Base-by-base conservation (phyloP, 2,113 vertebrate species). In the Australoheros scitulus region DNA sequence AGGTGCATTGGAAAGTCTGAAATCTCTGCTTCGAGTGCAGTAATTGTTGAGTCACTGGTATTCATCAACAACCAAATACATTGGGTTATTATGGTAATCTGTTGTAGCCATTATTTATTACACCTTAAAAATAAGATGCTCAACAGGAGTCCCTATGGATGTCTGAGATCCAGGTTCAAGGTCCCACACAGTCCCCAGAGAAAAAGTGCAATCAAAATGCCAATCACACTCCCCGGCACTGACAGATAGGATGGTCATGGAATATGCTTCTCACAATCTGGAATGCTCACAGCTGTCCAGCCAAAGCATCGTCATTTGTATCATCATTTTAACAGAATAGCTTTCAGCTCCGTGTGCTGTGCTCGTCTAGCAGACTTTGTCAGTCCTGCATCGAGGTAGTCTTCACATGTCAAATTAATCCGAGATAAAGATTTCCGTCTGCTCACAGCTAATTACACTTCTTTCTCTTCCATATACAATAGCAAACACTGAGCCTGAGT, bases 361-460 rank as follows among this genome's bases (percentile, higher is more conserved):
- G 58, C 60, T 79, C 52, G 24, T 76, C 29, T 11, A 61, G 65
- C 75, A 29, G 38, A 38, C 61, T 61, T 36, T 82, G 41, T 61
- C 24, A 52, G 64, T 20, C 60, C 63, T 52, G n/a, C 3, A 24
- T 17, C 1, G 3, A 64, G n/a, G 20, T 64, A 29, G n/a, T 20
- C 4, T 3, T 32, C 59, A 79, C 22, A 18, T 70, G 68, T 26
- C 89, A 34, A 55, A 22, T 80, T 4, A 76, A 84, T 57, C 15
- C 20, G 1, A 41, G 78, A 74, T 76, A 79, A 85, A 76, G n/a
- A 38, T 81, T 90, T 91, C 86, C 84, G 85, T 88, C 34, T 87
- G 86, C 61, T 85, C 65, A 61, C 61, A 63, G n/a, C 11, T 86
- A 79, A 83, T 83, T 63, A 57, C 72, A 5, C 34, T 11, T 50